These are phyloP conservation scores for Drosophila multiciliata DNA, from an alignment of 2,888 invertebrate genomes.

Conservation along the genomic window DNA sequence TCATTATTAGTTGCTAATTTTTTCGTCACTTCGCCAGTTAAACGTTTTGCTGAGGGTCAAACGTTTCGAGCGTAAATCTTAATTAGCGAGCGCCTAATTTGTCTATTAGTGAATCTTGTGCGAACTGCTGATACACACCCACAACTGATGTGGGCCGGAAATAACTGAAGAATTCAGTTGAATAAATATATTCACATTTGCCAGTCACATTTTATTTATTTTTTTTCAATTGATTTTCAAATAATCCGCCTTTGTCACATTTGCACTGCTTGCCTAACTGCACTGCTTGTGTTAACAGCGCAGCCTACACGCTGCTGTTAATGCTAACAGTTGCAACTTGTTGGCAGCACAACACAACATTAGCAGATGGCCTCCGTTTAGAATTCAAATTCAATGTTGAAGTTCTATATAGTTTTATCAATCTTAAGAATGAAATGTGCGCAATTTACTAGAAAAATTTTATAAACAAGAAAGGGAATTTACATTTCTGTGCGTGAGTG, in stretches of 20 bases:
- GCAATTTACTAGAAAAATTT: constrained; percentile 11
- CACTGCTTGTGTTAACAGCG: constrained; percentile 36
- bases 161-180: constrained; percentile 14
- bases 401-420: constrained; percentile 15
- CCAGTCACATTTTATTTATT: neutral
- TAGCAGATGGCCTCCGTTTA: constrained; percentile 19
- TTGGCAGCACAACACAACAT: constrained; percentile 18
- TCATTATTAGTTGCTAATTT: constrained; percentile 61
- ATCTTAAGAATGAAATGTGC: constrained; percentile 14
- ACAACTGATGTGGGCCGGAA: constrained; percentile 19
- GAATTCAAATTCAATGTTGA: constrained; percentile 16
- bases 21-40: constrained; percentile 37
- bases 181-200: neutral
- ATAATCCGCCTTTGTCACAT: constrained; percentile 11
- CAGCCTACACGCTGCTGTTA: constrained; percentile 4
- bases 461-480: constrained; percentile 20
- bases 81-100: constrained; percentile 58
- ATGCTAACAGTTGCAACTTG: constrained; percentile 33
- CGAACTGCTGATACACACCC: constrained; percentile 16
- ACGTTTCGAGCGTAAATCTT: constrained; percentile 51
- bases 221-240: constrained; percentile 22
- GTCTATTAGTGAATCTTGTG: constrained; percentile 34
- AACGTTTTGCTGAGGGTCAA: constrained; percentile 9
- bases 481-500: constrained; percentile 24
- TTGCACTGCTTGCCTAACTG: constrained; percentile 35